Percentiles rank a stretch among this genome's conserved stretches.
These are phyloP conservation scores for Corythaixoides concolor DNA, from an alignment of 2,113 vertebrate species.

Conservation along the genomic window DNA sequence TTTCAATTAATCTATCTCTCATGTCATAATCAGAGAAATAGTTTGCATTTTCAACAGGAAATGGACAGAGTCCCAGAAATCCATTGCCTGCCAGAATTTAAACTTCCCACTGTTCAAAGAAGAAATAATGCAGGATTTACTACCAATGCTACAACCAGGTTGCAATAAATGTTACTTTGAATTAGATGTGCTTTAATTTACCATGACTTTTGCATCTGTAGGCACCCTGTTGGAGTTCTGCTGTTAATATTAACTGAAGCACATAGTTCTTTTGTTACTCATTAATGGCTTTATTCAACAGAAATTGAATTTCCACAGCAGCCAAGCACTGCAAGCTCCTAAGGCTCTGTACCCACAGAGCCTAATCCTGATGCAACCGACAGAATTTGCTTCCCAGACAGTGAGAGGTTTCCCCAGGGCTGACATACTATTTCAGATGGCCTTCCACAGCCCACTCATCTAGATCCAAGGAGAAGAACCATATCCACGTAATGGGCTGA, in stretches of 20 bases:
- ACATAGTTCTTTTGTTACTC: slow-evolving; percentile 52
- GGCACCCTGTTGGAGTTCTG: slow-evolving; percentile 42
- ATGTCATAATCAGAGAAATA: neutral
- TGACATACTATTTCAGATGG: neutral
- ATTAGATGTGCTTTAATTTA: slow-evolving; percentile 64
- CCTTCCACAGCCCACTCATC: neutral
- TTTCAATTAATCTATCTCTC: slow-evolving; percentile 9
- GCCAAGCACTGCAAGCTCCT: neutral
- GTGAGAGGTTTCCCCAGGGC: neutral
- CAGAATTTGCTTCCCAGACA: neutral
- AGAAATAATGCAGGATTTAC: slow-evolving; percentile 16
- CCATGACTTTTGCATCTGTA: slow-evolving; percentile 47
- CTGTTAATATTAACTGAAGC: slow-evolving; percentile 61
- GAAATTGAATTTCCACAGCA: slow-evolving; percentile 63
- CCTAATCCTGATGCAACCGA: neutral
- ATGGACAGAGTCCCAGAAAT: slow-evolving; percentile 7
- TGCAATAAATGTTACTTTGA: slow-evolving; percentile 62
- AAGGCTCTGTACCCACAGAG: neutral
- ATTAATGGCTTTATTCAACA: slow-evolving; percentile 55
- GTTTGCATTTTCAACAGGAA: neutral
- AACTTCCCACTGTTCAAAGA: neutral
- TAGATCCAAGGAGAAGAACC: neutral
- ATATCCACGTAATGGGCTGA: neutral
- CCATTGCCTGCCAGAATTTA: neutral
- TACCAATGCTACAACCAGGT: slow-evolving; percentile 15